Conservation (phyloP, 2,888 invertebrate genomes). For the Monochamus alternatus region DNA sequence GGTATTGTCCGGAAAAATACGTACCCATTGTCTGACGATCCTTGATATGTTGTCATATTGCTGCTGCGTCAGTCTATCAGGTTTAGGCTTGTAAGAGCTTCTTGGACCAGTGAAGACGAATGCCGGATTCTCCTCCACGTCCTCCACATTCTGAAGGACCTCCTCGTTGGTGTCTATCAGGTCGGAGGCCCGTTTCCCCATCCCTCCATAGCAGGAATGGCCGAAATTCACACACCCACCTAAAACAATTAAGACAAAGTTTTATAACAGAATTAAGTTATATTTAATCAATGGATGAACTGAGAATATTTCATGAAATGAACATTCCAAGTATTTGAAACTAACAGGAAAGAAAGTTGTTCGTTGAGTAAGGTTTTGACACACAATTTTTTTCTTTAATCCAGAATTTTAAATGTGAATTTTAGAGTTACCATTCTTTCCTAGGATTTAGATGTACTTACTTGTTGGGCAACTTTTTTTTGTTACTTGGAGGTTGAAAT, state of each 20-base stretch:
- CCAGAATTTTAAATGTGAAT: no score
- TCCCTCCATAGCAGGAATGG: conserved; percentile 83
- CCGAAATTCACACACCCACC: conserved; percentile 82
- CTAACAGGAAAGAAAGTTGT: no score
- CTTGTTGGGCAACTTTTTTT: no score
- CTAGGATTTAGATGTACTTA: no score
- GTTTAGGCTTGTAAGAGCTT: conserved; percentile 54
- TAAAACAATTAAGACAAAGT: conserved; percentile 65
- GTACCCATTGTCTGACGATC: conserved; percentile 70
- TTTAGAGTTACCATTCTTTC: no score
- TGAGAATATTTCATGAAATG: no score
- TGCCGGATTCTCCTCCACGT: conserved; percentile 57
- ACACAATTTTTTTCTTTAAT: no score
- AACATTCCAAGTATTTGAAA: no score
- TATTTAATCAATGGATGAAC: no score
- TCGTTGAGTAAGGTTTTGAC: no score
- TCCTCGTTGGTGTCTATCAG: conserved; percentile 65
- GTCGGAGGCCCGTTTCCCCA: conserved; percentile 75
- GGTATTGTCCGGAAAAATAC: conserved; percentile 14
- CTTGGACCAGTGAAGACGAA: conserved; percentile 61
- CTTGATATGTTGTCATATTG: conserved; percentile 66
- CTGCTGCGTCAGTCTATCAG: conserved; percentile 54
- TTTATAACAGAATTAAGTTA: not conserved
- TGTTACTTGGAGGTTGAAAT: no score
- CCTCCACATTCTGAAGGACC: conserved; percentile 59